A percentile compares a stretch with the other conserved stretches of the same genome.
Evolutionary conservation across 2,797 vertebrate genomes (phyloP).

Genomic region (Caiman crocodilus): DNA sequence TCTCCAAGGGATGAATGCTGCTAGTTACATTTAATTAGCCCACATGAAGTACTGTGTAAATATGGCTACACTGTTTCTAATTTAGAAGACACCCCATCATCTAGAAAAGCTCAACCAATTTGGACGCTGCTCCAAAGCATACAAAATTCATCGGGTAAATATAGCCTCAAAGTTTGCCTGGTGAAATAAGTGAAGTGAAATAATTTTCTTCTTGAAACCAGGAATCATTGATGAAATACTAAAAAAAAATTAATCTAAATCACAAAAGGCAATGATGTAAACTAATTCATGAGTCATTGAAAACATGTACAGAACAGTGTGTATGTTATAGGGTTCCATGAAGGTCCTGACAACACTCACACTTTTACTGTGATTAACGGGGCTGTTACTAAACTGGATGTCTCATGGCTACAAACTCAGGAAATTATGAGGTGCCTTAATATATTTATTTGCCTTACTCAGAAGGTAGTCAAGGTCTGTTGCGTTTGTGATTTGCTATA

Average conservation of each 20-base stretch:
- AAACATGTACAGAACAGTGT: not conserved
- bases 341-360: not conserved
- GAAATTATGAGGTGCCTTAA: slow-evolving; percentile 30
- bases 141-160: too few species aligned
- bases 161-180: too few species aligned
- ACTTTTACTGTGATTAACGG: slow-evolving; percentile 41
- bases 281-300: not conserved
- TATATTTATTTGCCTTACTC: slow-evolving; percentile 49
- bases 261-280: not conserved
- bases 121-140: too few species aligned
- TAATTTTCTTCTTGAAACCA: not conserved
- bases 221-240: not conserved
- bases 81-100: too few species aligned
- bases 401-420: slow-evolving; percentile 45
- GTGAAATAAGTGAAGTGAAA: not conserved
- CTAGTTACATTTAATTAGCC: too few species aligned
- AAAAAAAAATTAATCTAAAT: not conserved
- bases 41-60: too few species aligned
- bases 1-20: too few species aligned
- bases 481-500: slow-evolving; percentile 59
- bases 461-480: slow-evolving; percentile 51
- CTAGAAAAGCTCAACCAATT: too few species aligned
- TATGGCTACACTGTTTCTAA: too few species aligned
- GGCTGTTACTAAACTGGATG: slow-evolving; percentile 23
- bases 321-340: accelerated